Evolutionary conservation across 2,113 vertebrate genomes (phyloP).

Genomic region (Bostrychus sinensis): DNA sequence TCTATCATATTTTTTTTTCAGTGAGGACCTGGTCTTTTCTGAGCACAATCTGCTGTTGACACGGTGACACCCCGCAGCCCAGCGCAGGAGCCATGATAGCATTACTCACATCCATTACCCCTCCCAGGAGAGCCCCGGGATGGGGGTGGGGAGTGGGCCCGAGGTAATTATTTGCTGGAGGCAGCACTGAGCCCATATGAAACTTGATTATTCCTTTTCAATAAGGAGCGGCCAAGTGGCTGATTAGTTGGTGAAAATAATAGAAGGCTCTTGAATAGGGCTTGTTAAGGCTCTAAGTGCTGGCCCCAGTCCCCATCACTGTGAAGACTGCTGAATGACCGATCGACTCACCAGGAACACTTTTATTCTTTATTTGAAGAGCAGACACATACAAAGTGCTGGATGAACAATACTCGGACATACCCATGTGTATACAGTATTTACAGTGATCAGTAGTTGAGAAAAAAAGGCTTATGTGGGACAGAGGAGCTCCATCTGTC

Average conservation of each 20-base stretch:
- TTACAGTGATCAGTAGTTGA: constrained; percentile 22
- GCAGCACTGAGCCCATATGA: constrained; percentile 51
- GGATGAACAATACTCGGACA: constrained; percentile 56
- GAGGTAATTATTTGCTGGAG: constrained; percentile 47
- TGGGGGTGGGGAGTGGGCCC: constrained; percentile 2
- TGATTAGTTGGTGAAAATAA: constrained; percentile 58
- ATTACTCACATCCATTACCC: constrained; percentile 79
- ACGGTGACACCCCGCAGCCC: constrained; percentile 32
- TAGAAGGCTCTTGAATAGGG: constrained; percentile 45
- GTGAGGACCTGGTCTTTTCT: too few relatives aligned
- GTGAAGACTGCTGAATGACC: constrained; percentile 36
- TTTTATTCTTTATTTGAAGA: constrained; percentile 59
- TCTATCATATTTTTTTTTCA: too few relatives aligned
- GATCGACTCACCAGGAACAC: constrained; percentile 36
- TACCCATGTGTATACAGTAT: constrained; percentile 57
- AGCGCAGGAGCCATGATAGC: constrained; percentile 66
- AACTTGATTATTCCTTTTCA: constrained; percentile 72
- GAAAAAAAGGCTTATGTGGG: too few relatives aligned
- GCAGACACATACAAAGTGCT: constrained; percentile 68
- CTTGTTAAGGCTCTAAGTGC: constrained; percentile 56
- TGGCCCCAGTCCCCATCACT: too few relatives aligned
- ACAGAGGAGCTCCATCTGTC: constrained; percentile 68
- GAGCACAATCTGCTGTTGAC: constrained; percentile 55
- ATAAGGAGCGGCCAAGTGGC: constrained; percentile 54
- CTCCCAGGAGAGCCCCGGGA: constrained; percentile 66